Base-by-base conservation (phyloP, 2,797 vertebrate genomes). In the Phoxinus dragarum region DNA sequence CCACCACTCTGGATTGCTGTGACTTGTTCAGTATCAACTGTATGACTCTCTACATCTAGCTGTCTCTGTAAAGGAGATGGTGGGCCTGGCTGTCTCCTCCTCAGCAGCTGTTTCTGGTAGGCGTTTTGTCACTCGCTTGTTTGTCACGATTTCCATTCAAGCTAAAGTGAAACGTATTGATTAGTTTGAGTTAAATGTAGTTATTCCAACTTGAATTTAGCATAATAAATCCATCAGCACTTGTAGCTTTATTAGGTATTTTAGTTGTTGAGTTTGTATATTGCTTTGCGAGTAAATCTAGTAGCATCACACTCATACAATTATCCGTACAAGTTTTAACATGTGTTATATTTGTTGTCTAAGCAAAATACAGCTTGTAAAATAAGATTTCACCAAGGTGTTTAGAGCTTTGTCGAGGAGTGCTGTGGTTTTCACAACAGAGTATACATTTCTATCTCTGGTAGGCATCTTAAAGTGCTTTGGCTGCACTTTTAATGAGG, bases 61-160 rank as follows among this genome's bases (percentile, higher is more conserved):
- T 67, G 72, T 34, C 27, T 34, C 27, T 34, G 76, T 69, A 74
- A 79, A 81, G 69, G 87, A 87, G 86, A 86, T 86, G 85, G 85
- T 87, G 86, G 87, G 86, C 34, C 81, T 81, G 78, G 52, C 84
- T 82, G 81, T 71, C 59, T 88, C 86, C 42, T 75, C 86, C 36
- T 72, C 86, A 71, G 81, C 84, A 88, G 72, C 72, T 87, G 85
- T 73, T 77, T 86, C 83, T 80, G 89, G 89, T 90, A 90, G 67
- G 89, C 86, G 52, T 82, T 88, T 84, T 36, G 17, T 87, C 72
- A 77, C 81, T 81, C 19, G 27, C 21, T 31, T 75, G 34, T 72
- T 78, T 23, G 34, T 44, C 47, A 67, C 17, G 6, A 77, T 74
- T 81, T 81, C 23, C 8, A 0, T 61, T 2, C 27, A 49, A 75